Evolutionary conservation across 2,113 vertebrate species (phyloP).

Genomic region (Oenanthe melanoleuca): DNA sequence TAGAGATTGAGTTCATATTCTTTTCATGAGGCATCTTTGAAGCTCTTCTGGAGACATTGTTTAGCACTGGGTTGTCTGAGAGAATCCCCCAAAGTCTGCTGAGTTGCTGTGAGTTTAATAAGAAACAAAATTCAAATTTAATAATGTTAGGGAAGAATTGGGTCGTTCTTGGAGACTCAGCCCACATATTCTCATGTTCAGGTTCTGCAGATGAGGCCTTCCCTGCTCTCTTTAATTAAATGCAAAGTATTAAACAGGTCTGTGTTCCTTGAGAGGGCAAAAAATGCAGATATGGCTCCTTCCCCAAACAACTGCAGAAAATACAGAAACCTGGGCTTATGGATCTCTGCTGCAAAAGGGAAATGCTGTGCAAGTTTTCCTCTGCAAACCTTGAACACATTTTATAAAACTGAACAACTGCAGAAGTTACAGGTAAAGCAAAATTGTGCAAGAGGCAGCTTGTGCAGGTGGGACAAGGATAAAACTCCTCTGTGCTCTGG

Average conservation of each 20-base stretch:
- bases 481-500: neutral
- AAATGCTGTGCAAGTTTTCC: neutral
- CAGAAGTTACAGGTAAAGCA: neutral
- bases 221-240: neutral
- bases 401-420: neutral
- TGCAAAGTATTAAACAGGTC: neutral
- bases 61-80: neutral
- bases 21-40: neutral
- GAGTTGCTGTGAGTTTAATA: neutral
- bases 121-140: neutral
- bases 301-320: neutral
- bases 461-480: fast-evolving
- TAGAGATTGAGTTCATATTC: neutral
- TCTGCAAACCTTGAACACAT: fast-evolving
- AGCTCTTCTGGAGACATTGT: neutral
- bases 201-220: neutral
- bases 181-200: fast-evolving
- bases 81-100: neutral
- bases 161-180: neutral
- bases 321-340: neutral
- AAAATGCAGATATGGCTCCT: neutral
- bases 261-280: neutral
- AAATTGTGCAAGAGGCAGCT: neutral
- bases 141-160: neutral
- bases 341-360: neutral